Percentiles rank a stretch among this genome's conserved stretches.
These are phyloP conservation scores for Anaspis maculata DNA, from an alignment of 2,888 invertebrate species.

Conservation along the genomic window DNA sequence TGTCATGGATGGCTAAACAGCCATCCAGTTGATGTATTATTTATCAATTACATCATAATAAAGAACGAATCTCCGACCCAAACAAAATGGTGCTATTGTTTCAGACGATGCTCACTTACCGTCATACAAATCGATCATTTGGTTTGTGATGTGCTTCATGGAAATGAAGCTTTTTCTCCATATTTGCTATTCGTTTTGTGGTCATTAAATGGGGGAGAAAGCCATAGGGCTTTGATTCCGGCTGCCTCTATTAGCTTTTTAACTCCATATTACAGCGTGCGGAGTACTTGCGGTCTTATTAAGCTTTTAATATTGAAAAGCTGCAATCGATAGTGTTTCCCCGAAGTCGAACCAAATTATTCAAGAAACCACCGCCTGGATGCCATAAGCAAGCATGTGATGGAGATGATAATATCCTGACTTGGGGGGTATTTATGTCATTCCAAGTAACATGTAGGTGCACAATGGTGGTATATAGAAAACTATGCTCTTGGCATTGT, in stretches of 20 bases:
- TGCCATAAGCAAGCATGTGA: too few species aligned
- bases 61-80: constrained; percentile 16
- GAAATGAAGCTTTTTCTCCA: neutral
- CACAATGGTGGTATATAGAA: too few species aligned
- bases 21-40: constrained; percentile 36
- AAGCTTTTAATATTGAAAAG: constrained; percentile 14
- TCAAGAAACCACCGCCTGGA: neutral
- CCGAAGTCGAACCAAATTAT: neutral
- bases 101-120: neutral
- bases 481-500: too few species aligned
- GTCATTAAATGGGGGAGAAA: neutral
- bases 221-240: constrained; percentile 16
- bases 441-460: too few species aligned
- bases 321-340: too few species aligned
- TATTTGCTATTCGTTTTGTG: neutral
- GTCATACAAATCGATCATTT: neutral
- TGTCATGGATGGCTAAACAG: constrained; percentile 30
- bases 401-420: too few species aligned
- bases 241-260: constrained; percentile 22
- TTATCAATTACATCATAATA: constrained; percentile 38
- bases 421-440: too few species aligned
- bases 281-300: constrained; percentile 11
- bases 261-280: constrained; percentile 13
- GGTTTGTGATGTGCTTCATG: neutral
- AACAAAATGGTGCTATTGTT: constrained; percentile 30